Conservation (phyloP, 2,888 invertebrate genomes). For the Craniophora ligustri region DNA sequence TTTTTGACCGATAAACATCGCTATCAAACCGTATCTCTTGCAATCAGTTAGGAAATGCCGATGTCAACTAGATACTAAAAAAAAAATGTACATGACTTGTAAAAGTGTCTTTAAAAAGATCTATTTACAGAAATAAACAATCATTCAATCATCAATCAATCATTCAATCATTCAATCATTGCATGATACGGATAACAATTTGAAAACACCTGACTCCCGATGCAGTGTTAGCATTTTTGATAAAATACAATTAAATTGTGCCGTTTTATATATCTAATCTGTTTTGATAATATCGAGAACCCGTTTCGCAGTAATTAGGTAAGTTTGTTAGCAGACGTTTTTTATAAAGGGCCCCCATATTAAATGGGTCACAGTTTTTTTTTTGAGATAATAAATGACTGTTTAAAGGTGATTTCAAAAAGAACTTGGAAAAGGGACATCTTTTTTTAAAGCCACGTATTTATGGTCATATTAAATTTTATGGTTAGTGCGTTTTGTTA, state of each 20-base stretch:
- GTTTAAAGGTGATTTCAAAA: too few species aligned
- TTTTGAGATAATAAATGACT: too few species aligned
- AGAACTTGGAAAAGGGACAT: too few species aligned
- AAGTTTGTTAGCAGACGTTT: not conserved
- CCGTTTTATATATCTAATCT: conserved; percentile 43
- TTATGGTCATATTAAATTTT: too few species aligned
- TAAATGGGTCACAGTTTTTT: conserved; percentile 22
- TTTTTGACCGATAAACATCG: conserved; percentile 53
- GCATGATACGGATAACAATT: conserved; percentile 36
- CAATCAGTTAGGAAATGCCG: conserved; percentile 54
- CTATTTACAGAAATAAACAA: too few species aligned
- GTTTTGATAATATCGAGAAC: conserved; percentile 26
- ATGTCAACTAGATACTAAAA: too few species aligned
- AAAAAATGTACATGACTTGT: too few species aligned
- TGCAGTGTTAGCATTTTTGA: conserved; percentile 52
- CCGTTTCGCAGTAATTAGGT: conserved; percentile 19
- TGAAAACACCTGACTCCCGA: conserved; percentile 41
- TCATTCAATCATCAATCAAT: too few species aligned
- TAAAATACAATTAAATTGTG: conserved; percentile 42
- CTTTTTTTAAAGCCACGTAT: too few species aligned
- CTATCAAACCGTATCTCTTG: conserved; percentile 43
- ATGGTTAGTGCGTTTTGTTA: too few species aligned
- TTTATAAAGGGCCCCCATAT: conserved; percentile 3
- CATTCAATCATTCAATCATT: too few species aligned
- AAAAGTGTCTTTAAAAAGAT: too few species aligned